Evolutionary conservation across 2,113 vertebrate species (phyloP), one percentile per base, ranked within the genome.

Genomic region (Apistogramma diplotaenia): DNA sequence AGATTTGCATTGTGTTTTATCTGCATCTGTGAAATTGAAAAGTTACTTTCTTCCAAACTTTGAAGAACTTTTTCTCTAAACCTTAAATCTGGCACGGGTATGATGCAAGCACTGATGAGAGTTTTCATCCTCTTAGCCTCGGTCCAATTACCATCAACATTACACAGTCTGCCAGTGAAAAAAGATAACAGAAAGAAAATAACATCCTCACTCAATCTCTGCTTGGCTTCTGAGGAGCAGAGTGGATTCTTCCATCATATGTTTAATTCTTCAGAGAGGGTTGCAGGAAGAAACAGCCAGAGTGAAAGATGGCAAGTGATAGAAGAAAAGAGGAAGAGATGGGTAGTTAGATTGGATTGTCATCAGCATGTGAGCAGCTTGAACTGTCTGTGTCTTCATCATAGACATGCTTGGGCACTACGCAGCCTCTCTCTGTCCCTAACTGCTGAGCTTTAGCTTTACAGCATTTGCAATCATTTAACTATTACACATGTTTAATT

Each of bases 111-210:
- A 54, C 85, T 83, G 78, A 90, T 89, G 79, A 79, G 82, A 76
- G 80, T 84, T 83, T 88, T 88, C 71, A 92, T 93, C 92, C 89
- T 90, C 87, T 92, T 93, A 91, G 89, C 85, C 82, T 89, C 79
- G 43, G 85, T 90, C 62, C 87, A 92, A 89, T 93, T 92, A 91
- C 74, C 84, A 82, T 87, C 87, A 81, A 73, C 86, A 76, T 90
- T 83, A 85, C 78, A 74, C 86, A 86, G 81, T 79, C 89, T 91
- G 89, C 82, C 85, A 89, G 85, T 78, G 77, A 62, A 87, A 62
- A 79, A 86, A 77, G 89, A 92, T 89, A 89, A 90, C 80, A 15
- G 55, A 85, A 78, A 79, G 76, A 81, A 85, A 91, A 85, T 81
- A 83, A 87, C 74, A 85, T 89, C 62, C 82, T 43, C 40, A 3